Evolutionary conservation across 2,113 vertebrate genomes (phyloP).

Genomic region (Pseudorectes ferrugineus): DNA sequence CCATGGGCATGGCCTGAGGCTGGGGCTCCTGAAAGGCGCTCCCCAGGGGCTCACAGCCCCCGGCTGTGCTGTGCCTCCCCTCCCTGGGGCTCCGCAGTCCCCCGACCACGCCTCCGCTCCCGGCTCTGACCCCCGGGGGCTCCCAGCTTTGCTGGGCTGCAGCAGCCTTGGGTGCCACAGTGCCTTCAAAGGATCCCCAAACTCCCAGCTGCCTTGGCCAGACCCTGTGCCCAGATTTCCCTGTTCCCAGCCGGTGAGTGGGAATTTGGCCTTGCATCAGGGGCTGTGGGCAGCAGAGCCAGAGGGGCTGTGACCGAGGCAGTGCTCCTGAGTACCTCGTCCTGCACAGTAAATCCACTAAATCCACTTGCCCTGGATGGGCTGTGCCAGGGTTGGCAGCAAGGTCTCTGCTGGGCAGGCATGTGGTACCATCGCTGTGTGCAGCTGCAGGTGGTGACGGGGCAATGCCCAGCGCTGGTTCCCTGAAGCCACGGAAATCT

Average conservation of each 20-base stretch:
- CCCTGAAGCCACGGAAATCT: neutral
- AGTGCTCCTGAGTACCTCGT: fast-evolving
- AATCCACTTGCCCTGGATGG: fast-evolving
- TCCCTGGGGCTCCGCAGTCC: fast-evolving
- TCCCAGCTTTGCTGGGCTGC: neutral
- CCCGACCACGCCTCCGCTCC: fast-evolving
- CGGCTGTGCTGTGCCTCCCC: neutral
- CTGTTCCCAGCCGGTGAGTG: neutral
- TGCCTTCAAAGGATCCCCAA: fast-evolving
- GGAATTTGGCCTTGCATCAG: fast-evolving
- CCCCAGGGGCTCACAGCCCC: fast-evolving
- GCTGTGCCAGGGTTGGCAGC: fast-evolving
- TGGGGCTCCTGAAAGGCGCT: neutral
- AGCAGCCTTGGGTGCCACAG: fast-evolving
- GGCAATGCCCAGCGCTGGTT: fast-evolving
- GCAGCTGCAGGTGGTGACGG: neutral
- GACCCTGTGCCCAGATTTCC: neutral
- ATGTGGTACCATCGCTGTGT: fast-evolving
- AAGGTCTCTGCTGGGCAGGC: neutral
- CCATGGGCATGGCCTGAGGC: neutral
- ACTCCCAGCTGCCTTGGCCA: neutral
- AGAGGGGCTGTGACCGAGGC: fast-evolving
- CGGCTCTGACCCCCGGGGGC: neutral
- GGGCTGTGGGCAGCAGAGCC: neutral
- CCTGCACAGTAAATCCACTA: neutral